Evolutionary conservation across 2,888 invertebrate species (phyloP).

Genomic region (Catotricha subobsoleta): DNA sequence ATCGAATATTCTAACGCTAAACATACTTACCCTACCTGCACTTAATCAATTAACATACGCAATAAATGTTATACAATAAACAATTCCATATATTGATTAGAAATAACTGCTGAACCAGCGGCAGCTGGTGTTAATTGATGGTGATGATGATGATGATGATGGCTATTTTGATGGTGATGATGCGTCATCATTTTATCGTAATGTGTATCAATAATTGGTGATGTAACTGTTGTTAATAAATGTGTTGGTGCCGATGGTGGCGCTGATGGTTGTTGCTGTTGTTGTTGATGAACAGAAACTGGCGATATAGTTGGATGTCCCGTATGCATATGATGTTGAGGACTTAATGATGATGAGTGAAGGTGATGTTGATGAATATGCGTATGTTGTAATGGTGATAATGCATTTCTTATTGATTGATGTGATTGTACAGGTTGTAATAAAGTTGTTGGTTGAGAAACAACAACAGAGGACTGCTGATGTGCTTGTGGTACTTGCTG

Average conservation of each 20-base stretch:
- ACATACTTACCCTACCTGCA: too few species aligned
- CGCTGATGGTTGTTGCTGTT: too few species aligned
- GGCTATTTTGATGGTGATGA: too few species aligned
- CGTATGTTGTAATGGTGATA: not conserved
- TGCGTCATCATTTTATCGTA: not conserved
- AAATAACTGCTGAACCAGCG: not conserved
- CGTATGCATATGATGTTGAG: not conserved
- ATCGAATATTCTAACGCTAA: too few species aligned
- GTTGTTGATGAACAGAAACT: too few species aligned
- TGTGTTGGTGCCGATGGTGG: not conserved
- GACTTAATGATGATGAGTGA: not conserved
- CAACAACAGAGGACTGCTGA: not conserved
- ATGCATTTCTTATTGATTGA: not conserved
- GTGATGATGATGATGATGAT: too few species aligned
- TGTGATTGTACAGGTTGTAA: not conserved
- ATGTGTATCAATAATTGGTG: not conserved
- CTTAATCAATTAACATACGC: too few species aligned
- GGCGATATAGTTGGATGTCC: not conserved
- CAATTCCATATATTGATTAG: not conserved
- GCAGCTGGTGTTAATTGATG: not conserved
- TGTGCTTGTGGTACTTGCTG: too few species aligned
- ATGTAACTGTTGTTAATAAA: not conserved
- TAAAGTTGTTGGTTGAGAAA: not conserved
- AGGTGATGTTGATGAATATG: not conserved
- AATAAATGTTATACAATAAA: not conserved